Percentiles rank a stretch among this genome's conserved stretches.
Conservation (phyloP, 2,113 vertebrate genomes). For the Nyctereutes procyonoides region DNA sequence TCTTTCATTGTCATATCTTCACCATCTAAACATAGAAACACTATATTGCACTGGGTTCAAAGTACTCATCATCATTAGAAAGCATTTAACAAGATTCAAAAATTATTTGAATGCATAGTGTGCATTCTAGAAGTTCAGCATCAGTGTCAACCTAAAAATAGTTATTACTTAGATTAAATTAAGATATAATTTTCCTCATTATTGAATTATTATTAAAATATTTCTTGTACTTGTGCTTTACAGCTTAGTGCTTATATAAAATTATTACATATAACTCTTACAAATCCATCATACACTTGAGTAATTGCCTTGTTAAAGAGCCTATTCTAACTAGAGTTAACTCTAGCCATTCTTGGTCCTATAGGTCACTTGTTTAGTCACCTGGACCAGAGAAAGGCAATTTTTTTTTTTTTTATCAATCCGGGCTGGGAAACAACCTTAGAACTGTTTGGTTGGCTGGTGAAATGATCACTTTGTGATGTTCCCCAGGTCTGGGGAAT, state of each 20-base stretch:
- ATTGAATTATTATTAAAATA: slow-evolving; percentile 46
- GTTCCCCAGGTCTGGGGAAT: not conserved
- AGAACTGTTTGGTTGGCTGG: not conserved
- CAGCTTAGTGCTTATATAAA: not conserved
- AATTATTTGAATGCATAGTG: not conserved
- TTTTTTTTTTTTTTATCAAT: not conserved
- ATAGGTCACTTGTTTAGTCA: not conserved
- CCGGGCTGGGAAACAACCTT: not conserved
- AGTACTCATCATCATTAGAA: not conserved
- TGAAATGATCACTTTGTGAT: not conserved
- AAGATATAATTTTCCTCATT: not conserved
- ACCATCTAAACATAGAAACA: not conserved
- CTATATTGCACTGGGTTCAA: not conserved
- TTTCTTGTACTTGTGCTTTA: not conserved
- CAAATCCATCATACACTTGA: not conserved
- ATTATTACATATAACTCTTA: not conserved
- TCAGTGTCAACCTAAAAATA: not conserved
- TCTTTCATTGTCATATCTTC: not conserved
- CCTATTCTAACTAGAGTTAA: not conserved
- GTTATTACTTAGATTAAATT: slow-evolving; percentile 12
- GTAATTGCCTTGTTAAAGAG: not conserved
- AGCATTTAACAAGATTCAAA: slow-evolving; percentile 37
- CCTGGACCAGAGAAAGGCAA: not conserved
- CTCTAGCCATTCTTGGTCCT: not conserved
- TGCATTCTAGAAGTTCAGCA: slow-evolving; percentile 8